Evolutionary conservation across 2,888 invertebrate genomes (phyloP), one percentile per base, ranked within the genome.

Genomic region (Drosophila longiperda): DNA sequence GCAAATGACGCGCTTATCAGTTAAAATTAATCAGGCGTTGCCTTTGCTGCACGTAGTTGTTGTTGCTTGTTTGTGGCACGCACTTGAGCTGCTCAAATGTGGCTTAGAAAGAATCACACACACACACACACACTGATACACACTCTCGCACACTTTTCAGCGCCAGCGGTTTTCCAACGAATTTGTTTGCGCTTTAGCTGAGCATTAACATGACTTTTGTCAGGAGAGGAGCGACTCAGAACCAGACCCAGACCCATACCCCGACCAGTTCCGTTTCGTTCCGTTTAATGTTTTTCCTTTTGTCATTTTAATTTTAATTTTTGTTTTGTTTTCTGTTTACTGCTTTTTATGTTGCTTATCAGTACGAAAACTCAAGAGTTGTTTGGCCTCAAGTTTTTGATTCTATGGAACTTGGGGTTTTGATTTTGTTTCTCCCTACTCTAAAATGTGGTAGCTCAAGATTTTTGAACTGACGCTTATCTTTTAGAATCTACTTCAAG

Each of bases 1-100:
- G 84, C 87, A 87, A 87, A 90, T 87, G 90, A 90, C 74, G 79
- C 73, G 70, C 89, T 87, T 87, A 87, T 87, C 87, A 90, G 87
- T 89, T 81, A 70, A 87, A 88, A 87, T 87, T 87, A 87, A 87
- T 87, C 87, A 87, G 89, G 87, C 87, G 84, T 87, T 90, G 89
- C 80, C 89, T 64, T 69, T 72, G 66, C 65, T 66, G 74, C 55
- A 42, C 45, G 33, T 48, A 29, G 20, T 55, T 63, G 42, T 34
- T 72, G 34, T 59, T 72, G 40, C 63, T 33, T 65, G 61, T 36
- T 66, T 73, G 60, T 84, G 89, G 89, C 89, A 89, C 84, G 89
- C 89, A 85, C 89, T 89, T 75, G 80, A 89, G 77, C 58, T 54
- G 32, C 49, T 49, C 63, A 58, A 63, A 65, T 55, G 65, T 72